Percentiles rank a stretch among this genome's conserved stretches.
Conservation (phyloP, 1,140 invertebrate species). For the Drosophila oshimai region DNA sequence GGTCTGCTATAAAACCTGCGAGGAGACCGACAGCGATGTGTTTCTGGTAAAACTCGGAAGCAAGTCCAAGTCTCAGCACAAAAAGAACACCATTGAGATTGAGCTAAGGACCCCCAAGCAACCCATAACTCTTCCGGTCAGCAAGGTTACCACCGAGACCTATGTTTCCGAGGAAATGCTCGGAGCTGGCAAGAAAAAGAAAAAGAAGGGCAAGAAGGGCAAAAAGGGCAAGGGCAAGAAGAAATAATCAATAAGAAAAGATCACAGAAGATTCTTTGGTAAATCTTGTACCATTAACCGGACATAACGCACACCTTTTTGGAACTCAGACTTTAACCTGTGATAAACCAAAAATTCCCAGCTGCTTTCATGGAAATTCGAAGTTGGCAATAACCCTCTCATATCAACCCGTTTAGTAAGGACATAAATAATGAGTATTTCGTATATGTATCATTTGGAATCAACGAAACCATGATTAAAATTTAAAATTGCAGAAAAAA, state of each 20-base stretch:
- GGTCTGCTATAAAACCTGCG: conserved; percentile 81
- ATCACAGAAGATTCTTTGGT: background rate
- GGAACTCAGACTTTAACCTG: background rate
- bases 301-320: background rate
- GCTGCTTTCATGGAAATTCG: background rate
- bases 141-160: conserved; percentile 73
- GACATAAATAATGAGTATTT: conserved; percentile 6
- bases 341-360: background rate
- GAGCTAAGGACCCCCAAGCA: conserved; percentile 78
- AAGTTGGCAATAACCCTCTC: background rate
- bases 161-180: conserved; percentile 74
- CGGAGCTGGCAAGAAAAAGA: conserved; percentile 24
- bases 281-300: background rate
- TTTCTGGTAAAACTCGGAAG: conserved; percentile 79
- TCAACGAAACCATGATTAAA: background rate
- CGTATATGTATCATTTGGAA: conserved; percentile 35
- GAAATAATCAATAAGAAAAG: conserved; percentile 12
- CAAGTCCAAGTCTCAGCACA: conserved; percentile 66
- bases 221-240: conserved; percentile 58
- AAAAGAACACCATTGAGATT: conserved; percentile 78
- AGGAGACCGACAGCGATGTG: conserved; percentile 80
- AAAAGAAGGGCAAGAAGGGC: conserved; percentile 52
- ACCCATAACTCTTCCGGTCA: conserved; percentile 51
- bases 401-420: background rate
- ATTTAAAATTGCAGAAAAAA: background rate